Base-by-base conservation (phyloP, 2,888 invertebrate genomes). In the Lasioglossum lativentre region DNA sequence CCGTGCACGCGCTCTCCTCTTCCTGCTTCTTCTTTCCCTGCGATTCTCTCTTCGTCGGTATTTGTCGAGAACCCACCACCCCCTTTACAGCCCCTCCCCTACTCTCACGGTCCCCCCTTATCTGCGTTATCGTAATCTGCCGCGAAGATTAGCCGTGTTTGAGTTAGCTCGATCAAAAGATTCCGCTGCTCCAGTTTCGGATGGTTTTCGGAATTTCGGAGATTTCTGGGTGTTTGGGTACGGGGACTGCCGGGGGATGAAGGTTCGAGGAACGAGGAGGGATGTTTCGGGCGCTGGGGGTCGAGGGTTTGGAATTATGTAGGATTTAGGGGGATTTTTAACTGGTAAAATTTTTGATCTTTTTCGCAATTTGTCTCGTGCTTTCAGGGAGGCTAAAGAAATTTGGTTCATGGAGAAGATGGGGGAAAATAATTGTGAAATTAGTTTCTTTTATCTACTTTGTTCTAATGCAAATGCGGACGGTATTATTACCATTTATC, bases 91-190 rank as follows among this genome's bases (percentile, higher is more conserved):
- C 30, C 16, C 30, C 34, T 5, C 14, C 6, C 14, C 34, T 19
- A 3, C 19, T 19, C 30, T 30, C n/a, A 40, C 47, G 2, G 45
- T 68, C 59, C 76, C 80, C 75, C 70, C 12, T 42, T 42, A 52
- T 52, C n/a, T 0, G 23, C 23, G 52, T 82, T 78, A 27, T 80
- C 82, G 56, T 78, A 90, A 89, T 89, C 90, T 88, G 76, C 73
- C 71, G 73, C 73, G 45, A 66, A 79, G 86, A 88, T 89, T 88
- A 87, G 52, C 82, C 79, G 12, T 89, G 89, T 88, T 88, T 90
- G 83, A 82, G 83, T 77, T 89, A 75, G 40, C 87, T 56, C 66
- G 81, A 74, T 82, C 73, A 80, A 84, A 78, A 70, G 72, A 70
- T 81, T 76, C 76, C 82, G 74, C 75, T 27, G 76, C 38, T 38